A percentile compares a stretch with the other conserved stretches of the same genome.
phyloP scores from a whole-genome alignment of 2,888 invertebrate genomes.

The Ecdyonurus torrentis region DNA sequence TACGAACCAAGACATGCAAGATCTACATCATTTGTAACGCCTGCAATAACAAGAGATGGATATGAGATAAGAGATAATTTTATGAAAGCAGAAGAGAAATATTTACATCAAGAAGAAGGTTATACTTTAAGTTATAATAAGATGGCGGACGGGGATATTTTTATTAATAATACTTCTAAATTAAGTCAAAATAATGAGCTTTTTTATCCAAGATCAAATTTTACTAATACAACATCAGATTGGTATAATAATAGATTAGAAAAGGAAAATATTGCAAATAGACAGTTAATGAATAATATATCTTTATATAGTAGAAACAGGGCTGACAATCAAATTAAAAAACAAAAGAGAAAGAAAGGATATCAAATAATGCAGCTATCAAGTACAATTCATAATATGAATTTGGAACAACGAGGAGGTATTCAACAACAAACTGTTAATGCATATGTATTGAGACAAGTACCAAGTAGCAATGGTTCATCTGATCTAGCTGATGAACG shows the following conservation, averaged over 20 bases:
- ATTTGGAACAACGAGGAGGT: neutral
- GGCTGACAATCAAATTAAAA: constrained; percentile 1
- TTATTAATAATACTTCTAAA: no score
- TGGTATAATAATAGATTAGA: neutral
- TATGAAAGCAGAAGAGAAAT: neutral
- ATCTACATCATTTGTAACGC: no score
- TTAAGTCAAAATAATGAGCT: no score
- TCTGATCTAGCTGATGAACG: neutral
- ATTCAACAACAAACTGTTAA: neutral
- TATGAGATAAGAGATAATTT: no score
- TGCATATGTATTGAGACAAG: neutral
- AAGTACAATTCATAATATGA: neutral
- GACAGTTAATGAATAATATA: neutral
- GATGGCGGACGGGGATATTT: neutral
- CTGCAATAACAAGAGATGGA: no score
- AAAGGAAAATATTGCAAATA: neutral
- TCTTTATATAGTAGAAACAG: neutral
- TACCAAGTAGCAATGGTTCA: neutral
- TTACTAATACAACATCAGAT: no score
- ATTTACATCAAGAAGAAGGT: no score
- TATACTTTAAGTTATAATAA: neutral
- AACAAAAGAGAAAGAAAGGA: neutral
- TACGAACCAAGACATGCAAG: neutral
- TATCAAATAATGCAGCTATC: neutral
- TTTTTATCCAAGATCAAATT: no score